Base-by-base conservation (phyloP, 2,113 vertebrate genomes). In the Mionectes macconnelli region DNA sequence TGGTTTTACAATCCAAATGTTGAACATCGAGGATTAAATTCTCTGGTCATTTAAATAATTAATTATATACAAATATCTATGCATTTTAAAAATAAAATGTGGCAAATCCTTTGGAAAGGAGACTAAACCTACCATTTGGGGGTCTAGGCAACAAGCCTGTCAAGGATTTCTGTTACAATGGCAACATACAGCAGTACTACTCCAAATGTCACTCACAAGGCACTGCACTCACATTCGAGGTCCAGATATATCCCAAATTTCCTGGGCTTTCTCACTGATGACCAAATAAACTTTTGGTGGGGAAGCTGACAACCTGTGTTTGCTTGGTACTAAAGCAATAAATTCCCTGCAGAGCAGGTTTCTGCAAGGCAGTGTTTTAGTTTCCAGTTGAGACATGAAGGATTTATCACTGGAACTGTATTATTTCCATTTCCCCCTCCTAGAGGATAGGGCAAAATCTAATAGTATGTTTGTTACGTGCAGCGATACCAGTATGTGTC, bases 11-110 rank as follows among this genome's bases (percentile, higher is more conserved):
- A 23, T 24, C 74, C 27, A 40, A 47, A 88, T 63, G 10, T 19
- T 67, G 22, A 53, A 67, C 13, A 57, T 4, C 0, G 0, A 64
- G 4, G 2, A 35, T 79, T 35, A 25, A 1, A 35, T 56, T 66
- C 78, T 62, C 40, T 70, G 23, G 13, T 57, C 13, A 24, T 50
- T 89, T 50, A n/a, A 52, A 50, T 45, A 4, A 72, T 67, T 50
- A 45, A 19, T 50, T 53, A 24, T 3, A 14, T 35, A 49, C 14
- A 75, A 68, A n/a, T 11, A 1, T n/a, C 17, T 25, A 4, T 6
- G 5, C 11, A 30, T 49, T 75, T 67, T 21, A 70, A 10, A 57
- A 67, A 17, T 19, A 70, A 68, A 70, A 66, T 4, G 18, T 2
- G 12, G 9, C 23, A 70, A 78, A 53, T 45, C 12, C 10, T 79